phyloP scores from a whole-genome alignment of 2,888 invertebrate species.

The Trisateles emortualis region DNA sequence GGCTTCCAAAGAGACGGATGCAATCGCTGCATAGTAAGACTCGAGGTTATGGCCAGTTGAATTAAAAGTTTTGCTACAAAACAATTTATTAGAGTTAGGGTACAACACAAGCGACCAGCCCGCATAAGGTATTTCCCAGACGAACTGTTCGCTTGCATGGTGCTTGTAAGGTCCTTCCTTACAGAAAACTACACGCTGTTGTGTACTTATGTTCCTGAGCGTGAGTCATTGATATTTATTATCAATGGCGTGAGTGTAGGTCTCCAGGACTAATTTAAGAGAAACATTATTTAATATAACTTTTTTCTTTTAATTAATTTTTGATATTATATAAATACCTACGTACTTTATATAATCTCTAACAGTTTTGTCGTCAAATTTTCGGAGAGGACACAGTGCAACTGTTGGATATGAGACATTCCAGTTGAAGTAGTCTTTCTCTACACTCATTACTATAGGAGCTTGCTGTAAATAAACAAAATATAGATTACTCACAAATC shows the following conservation, averaged over 20 bases:
- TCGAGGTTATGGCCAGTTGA: constrained; percentile 55
- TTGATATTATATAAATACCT: too few relatives aligned
- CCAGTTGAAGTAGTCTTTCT: constrained; percentile 90
- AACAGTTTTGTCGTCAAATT: constrained; percentile 77
- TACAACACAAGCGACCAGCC: too few relatives aligned
- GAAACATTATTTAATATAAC: too few relatives aligned
- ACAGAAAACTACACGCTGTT: too few relatives aligned
- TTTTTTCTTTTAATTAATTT: too few relatives aligned
- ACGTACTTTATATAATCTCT: constrained; percentile 60
- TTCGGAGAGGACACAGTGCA: constrained; percentile 88
- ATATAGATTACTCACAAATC: neutral
- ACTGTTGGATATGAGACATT: constrained; percentile 89
- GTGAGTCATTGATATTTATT: too few relatives aligned
- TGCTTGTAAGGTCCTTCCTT: too few relatives aligned
- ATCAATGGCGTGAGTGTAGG: too few relatives aligned
- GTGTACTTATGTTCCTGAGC: too few relatives aligned
- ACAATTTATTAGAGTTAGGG: neutral
- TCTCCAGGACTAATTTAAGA: too few relatives aligned
- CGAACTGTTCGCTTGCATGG: too few relatives aligned
- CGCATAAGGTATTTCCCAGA: too few relatives aligned
- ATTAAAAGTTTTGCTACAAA: constrained; percentile 48
- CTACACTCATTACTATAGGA: constrained; percentile 90
- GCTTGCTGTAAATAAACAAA: constrained; percentile 79
- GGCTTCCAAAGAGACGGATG: constrained; percentile 56
- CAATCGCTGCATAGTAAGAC: constrained; percentile 57